Evolutionary conservation across 2,797 vertebrate genomes (phyloP), one percentile per base, ranked within the genome.

Genomic region (Tauraco hartlaubi): DNA sequence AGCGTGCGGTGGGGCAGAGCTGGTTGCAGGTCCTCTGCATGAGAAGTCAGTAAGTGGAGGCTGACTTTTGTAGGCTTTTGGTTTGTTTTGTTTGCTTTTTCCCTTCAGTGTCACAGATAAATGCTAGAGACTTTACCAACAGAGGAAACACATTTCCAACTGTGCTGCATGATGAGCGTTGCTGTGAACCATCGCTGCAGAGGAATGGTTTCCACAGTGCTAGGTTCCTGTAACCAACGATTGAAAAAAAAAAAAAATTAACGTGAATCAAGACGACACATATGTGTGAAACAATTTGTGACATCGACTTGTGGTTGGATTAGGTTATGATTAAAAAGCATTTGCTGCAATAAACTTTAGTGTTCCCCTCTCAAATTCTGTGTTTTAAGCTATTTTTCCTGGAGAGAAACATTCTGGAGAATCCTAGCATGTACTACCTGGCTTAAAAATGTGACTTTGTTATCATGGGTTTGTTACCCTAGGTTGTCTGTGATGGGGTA

Each of bases 231-330:
- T 77, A 66, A 41, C 15, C 23, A 63, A 3, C 43, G 9, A 37
- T 1, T 73, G 23, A 13, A 10, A 4, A 11, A 17, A 15, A 28
- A 43, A 25, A 76, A 23, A 85, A 66, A 6, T 0, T 23, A 44
- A 48, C 11, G 12, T 48, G 37, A 68, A 75, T 15, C 21, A 75
- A 22, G 43, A 67, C n/a, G 46, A 16, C 11, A 39, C 13, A 13
- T 0, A 0, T 29, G 6, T 29, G n/a, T 87, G 51, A 85, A 91
- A 33, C 31, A 54, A 19, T 80, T 49, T 0, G 19, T 75, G 33
- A 31, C 17, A 11, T 5, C 25, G 13, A 29, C 5, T 66, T 72
- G 18, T 69, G 37, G 12, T 44, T 61, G 28, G 33, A 43, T 72
- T 66, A 19, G 31, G 12, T 28, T 85, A 71, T 87, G 31, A 20